Base-by-base conservation (phyloP, 2,797 vertebrate genomes). In the Premnoplex brunnescens region DNA sequence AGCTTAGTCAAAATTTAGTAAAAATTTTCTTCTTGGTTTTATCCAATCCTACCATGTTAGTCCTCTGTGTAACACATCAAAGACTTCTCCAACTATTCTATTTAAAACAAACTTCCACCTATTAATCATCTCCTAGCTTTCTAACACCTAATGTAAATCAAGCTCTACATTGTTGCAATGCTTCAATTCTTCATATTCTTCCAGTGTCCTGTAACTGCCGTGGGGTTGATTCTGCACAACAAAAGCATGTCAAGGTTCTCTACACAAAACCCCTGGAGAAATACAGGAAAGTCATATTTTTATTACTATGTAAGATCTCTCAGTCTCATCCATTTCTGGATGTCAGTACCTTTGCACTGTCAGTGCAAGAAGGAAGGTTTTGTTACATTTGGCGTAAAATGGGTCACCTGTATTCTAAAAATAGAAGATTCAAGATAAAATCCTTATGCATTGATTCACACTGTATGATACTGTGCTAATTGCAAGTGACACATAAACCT, bases 341-440 rank as follows among this genome's bases (percentile, higher is more conserved):
- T 71, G 59, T 59, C 43, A 71, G 22, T 49, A 85, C 21, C 34
- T 54, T 85, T 80, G 41, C 28, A 17, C 13, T 44, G 21, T 56
- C 19, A 62, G 5, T 43, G 37, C 34, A 93, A 60, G 37, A 73
- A 77, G 43, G 14, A 64, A 75, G 17, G 11, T n/a, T 74, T 88
- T 55, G 20, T 62, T 74, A 46, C 28, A 48, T 55, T 73, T 95
- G 54, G 14, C 32, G 55, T 72, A 36, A 75, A 74, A 92, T 63
- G 21, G 11, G 3, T 69, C 78, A 56, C 64, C 18, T 67, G 14
- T 71, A 22, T 55, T 93, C 64, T 89, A 56, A 95, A 93, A 88
- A 77, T 41, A 91, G 39, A 80, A 88, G 54, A 48, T 91, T 92
- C 72, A 88, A 87, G 55, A 69, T 54, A 91, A 81, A 92, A 80